Base-by-base conservation (phyloP, 2,888 invertebrate species). In the Drosophila diplacantha region DNA sequence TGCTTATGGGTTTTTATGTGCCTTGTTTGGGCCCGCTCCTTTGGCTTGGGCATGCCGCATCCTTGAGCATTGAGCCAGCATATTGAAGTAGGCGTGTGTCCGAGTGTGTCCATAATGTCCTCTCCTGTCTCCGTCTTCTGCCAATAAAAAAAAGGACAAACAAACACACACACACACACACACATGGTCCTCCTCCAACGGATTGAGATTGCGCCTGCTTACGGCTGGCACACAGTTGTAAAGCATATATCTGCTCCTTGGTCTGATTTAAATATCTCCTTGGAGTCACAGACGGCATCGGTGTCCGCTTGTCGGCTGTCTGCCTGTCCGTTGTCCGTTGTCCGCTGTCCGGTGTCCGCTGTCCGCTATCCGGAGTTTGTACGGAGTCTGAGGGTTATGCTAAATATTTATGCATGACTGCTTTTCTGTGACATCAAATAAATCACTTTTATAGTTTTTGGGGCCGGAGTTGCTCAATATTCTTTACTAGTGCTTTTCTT, bases 321-420 rank as follows among this genome's bases (percentile, higher is more conserved):
- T 38, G 24, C 5, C 16, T 34, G 56, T 43, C 29, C 35, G 26
- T 9, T 16, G 35, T 65, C 46, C 26, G 7, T 9, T 26, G 24
- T 24, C 24, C 54, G 24, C 22, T 14, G 29, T 35, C 16, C 34
- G 34, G 2, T 39, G 44, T 49, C 24, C 26, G 39, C 63, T 74
- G 81, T 83, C 73, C 66, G 61, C 24, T 50, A 50, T 18, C 18
- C 35, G 34, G 60, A 39, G 39, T 60, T 46, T 46, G 60, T 49
- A 22, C 29, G 26, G 18, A 49, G 50, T 66, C 69, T 73, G 73
- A 68, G 73, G 78, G 83, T 73, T 79, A 83, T 79, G 81, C 83
- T 83, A 79, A 83, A 79, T 80, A 83, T 83, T 81, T 80, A 76
- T 83, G 80, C 82, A 83, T 83, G 82, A 76, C 76, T 81, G 72